These are phyloP conservation scores for Odontocolon sp. DNA, from an alignment of 2,888 invertebrate genomes.

Conservation along the genomic window DNA sequence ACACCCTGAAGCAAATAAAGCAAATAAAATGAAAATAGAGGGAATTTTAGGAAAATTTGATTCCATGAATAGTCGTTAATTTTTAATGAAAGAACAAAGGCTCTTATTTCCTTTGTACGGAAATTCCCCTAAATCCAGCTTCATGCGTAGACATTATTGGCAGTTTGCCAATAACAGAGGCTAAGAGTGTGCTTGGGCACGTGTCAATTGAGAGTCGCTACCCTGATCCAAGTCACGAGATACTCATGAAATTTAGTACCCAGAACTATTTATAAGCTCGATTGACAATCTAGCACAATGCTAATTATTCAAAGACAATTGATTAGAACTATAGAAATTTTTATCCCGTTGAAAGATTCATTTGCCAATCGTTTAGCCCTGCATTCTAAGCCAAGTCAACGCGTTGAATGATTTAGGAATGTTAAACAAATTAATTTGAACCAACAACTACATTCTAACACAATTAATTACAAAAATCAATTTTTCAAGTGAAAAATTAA, in stretches of 20 bases:
- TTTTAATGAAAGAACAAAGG: constrained; percentile 42
- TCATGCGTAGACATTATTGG: constrained; percentile 38
- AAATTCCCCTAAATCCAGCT: constrained; percentile 27
- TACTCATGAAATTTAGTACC: constrained; percentile 22
- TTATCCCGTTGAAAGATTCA: not conserved
- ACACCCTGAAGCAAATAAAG: not conserved
- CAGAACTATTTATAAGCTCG: constrained; percentile 47
- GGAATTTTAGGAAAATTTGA: not conserved
- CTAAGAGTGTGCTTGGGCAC: constrained; percentile 36
- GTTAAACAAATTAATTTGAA: no score
- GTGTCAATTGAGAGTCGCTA: constrained; percentile 39
- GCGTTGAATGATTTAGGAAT: no score
- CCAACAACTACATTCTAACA: no score
- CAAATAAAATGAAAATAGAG: not conserved
- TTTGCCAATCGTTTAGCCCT: no score
- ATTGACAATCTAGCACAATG: constrained; percentile 48
- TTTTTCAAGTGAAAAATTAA: no score
- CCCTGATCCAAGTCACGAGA: constrained; percentile 34
- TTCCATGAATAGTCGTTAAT: not conserved
- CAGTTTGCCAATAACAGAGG: constrained; percentile 27
- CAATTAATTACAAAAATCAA: no score
- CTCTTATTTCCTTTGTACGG: constrained; percentile 40
- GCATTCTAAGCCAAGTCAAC: no score
- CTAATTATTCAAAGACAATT: constrained; percentile 11
- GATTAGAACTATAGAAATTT: not conserved